Evolutionary conservation across 2,113 vertebrate species (phyloP), one percentile per base, ranked within the genome.

Genomic region (Rhea americana): DNA sequence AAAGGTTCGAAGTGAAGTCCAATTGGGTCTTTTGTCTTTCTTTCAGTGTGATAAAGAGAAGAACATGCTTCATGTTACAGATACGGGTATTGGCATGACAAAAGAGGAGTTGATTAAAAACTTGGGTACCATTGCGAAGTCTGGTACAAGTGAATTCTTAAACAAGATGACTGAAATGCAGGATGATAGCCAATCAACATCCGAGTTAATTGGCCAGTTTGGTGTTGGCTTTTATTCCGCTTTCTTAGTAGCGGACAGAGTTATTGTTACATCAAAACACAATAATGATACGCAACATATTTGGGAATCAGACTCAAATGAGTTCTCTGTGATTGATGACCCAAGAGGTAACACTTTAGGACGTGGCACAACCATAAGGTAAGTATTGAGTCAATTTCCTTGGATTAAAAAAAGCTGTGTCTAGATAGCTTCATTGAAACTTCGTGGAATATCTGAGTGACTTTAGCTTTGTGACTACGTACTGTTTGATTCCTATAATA

Each of bases 141-240:
- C 99, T 2, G 99, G 99, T 96, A 99, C 99, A 59, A 99, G 99
- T 74, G 99, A 99, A 97, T 99, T 99, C 97, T 97, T 99, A 76
- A 99, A 98, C 97, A 98, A 98, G 97, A 98, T 99, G 97, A 99
- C 98, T 1, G 99, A 99, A 74, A 98, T 98, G 93, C 98, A 99
- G 95, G 96, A 98, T 22, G 99, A 99, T 17, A 98, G 97, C 35
- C 99, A 99, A 97, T 99, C 99, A n/a, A 99, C 99, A 17, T 99
- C 99, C 3, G 99, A 99, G 94, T 95, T 99, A 92, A 99, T 99
- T 21, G 99, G 99, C 43, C 99, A 99, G 98, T 99, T 99, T 73
- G 99, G 99, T 80, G 99, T 99, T 35, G 99, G 99, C 87, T 99
- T 99, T 97, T 99, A 99, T 94, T 99, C 99, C 17, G 98, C 99